Conservation (phyloP, 2,888 invertebrate species). For the Leptogaster cylindrica region DNA sequence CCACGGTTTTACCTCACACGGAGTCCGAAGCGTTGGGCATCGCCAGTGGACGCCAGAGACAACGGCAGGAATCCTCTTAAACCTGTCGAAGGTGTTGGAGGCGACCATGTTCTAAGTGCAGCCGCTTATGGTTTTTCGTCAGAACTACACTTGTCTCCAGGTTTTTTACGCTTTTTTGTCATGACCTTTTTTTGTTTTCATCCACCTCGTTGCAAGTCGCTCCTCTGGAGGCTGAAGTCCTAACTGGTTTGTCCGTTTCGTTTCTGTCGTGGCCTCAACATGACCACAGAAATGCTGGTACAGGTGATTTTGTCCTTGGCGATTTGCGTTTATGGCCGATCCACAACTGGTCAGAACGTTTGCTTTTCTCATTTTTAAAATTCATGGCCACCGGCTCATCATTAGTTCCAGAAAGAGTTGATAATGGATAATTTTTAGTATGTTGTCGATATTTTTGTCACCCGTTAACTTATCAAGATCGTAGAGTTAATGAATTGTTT, state of each 20-base stretch:
- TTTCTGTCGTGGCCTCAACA: too few relatives aligned
- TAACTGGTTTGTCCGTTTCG: conserved; percentile 42
- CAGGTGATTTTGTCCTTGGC: conserved; percentile 47
- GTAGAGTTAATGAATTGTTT: too few relatives aligned
- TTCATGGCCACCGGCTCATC: conserved; percentile 11
- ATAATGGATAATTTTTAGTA: too few relatives aligned
- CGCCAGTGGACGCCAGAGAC: conserved; percentile 8
- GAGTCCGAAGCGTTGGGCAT: background rate
- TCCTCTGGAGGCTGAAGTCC: conserved; percentile 22
- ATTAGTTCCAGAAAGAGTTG: background rate
- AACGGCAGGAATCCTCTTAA: conserved; percentile 44
- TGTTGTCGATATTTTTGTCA: too few relatives aligned
- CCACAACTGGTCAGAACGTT: background rate
- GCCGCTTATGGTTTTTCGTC: conserved; percentile 43
- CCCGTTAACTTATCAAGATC: too few relatives aligned
- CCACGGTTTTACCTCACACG: conserved; percentile 18
- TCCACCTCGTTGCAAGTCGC: background rate
- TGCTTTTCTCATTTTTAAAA: conserved; percentile 9
- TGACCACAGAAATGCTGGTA: conserved; percentile 43
- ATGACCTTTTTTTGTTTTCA: conserved; percentile 1
- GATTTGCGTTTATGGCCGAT: conserved; percentile 36
- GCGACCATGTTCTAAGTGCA: conserved; percentile 58
- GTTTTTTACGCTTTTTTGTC: conserved; percentile 3
- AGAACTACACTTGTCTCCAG: conserved; percentile 44
- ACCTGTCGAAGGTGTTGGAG: conserved; percentile 63